A percentile compares a stretch with the other conserved stretches of the same genome.
These are phyloP conservation scores for Ptilodon capucinus DNA, from an alignment of 2,888 invertebrate genomes.

Conservation along the genomic window DNA sequence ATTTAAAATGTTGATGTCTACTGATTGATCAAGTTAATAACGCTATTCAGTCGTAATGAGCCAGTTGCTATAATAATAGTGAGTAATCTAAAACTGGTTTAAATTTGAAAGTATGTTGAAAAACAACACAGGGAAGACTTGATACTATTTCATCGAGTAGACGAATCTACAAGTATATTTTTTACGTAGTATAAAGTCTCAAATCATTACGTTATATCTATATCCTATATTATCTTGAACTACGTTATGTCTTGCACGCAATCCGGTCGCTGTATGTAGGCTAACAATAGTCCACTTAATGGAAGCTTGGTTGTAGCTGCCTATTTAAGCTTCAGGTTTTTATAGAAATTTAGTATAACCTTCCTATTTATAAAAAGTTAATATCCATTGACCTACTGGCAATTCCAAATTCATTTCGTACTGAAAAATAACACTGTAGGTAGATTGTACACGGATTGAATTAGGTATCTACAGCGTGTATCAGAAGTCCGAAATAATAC, in stretches of 20 bases:
- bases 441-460: no score
- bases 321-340: no score
- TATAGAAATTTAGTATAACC: no score
- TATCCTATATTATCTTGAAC: not conserved
- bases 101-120: constrained; percentile 5
- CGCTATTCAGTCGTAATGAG: constrained; percentile 12
- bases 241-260: not conserved
- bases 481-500: no score
- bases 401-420: no score
- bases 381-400: no score
- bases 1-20: constrained; percentile 1
- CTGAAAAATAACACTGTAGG: no score
- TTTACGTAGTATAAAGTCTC: no score
- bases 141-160: not conserved
- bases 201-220: no score
- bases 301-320: constrained; percentile 38
- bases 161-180: no score
- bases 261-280: constrained; percentile 54
- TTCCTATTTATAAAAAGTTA: no score
- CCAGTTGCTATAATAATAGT: constrained; percentile 3
- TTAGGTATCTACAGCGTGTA: no score
- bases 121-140: not conserved
- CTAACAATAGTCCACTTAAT: constrained; percentile 71
- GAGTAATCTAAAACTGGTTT: constrained; percentile 3
- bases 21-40: constrained; percentile 18